Evolutionary conservation across 1,140 invertebrate genomes (phyloP).

Genomic region (Cotesia vestalis): DNA sequence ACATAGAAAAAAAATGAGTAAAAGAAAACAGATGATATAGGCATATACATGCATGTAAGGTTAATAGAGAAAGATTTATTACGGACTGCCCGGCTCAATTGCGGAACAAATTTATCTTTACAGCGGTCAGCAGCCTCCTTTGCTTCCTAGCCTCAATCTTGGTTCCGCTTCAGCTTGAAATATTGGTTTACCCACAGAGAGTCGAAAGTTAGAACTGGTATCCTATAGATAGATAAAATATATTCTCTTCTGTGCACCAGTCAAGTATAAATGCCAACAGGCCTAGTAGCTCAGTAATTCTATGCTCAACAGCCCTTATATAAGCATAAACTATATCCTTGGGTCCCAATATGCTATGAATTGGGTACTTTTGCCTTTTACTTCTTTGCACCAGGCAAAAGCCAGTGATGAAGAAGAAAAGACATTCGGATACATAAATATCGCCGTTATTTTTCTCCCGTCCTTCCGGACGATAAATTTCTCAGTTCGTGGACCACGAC

Average conservation of each 20-base stretch:
- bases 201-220: conserved; percentile 55
- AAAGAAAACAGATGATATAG: conserved; percentile 1
- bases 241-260: neutral
- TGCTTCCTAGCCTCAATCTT: conserved; percentile 62
- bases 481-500: conserved; percentile 27
- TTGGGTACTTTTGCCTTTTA: conserved; percentile 25
- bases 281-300: neutral
- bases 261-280: neutral
- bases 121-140: conserved; percentile 59
- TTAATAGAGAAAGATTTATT: conserved; percentile 63
- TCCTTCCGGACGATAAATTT: conserved; percentile 36
- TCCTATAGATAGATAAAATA: too few relatives aligned
- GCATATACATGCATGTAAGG: neutral
- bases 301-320: neutral
- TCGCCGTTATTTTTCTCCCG: conserved; percentile 30
- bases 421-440: conserved; percentile 7
- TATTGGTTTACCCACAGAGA: conserved; percentile 60
- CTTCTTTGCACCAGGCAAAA: conserved; percentile 21
- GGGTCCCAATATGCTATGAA: conserved; percentile 12
- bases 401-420: conserved; percentile 14
- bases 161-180: conserved; percentile 57
- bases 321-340: too few relatives aligned
- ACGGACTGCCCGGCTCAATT: conserved; percentile 62
- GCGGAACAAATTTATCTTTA: conserved; percentile 63
- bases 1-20: too few relatives aligned